Evolutionary conservation across 1,140 invertebrate genomes (phyloP).

Genomic region (Drosophila guanche): DNA sequence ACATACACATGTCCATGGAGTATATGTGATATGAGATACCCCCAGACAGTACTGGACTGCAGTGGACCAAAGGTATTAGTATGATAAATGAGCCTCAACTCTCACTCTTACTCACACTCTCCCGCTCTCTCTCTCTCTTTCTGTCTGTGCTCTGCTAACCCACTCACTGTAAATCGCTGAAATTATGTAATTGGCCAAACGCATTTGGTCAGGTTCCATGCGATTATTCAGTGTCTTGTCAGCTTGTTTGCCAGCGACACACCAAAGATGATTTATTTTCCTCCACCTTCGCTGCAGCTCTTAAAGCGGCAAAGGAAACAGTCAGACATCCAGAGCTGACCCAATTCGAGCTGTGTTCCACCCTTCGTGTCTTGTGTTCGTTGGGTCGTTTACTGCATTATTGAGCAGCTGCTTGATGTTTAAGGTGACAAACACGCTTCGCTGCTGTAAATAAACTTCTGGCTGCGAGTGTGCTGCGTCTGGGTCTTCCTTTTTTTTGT

Average conservation of each 20-base stretch:
- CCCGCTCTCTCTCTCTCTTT: no score
- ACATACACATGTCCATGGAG: constrained; percentile 11
- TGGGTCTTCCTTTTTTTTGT: background rate
- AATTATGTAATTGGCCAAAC: constrained; percentile 61
- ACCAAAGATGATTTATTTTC: constrained; percentile 37
- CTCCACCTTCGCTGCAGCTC: background rate
- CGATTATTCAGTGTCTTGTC: constrained; percentile 50
- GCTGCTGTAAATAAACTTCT: constrained; percentile 13
- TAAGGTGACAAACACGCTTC: constrained; percentile 5
- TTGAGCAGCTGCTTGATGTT: constrained; percentile 35
- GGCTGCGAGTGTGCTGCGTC: background rate
- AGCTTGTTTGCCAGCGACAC: constrained; percentile 28
- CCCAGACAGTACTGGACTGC: constrained; percentile 16
- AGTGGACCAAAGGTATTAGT: constrained; percentile 64
- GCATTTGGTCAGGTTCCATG: constrained; percentile 18
- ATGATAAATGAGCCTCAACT: constrained; percentile 65
- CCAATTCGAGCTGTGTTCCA: constrained; percentile 31
- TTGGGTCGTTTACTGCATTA: constrained; percentile 47
- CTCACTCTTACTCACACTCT: background rate
- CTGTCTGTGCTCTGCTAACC: constrained; percentile 32
- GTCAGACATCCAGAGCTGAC: constrained; percentile 20
- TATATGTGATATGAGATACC: constrained; percentile 30
- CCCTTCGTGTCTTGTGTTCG: background rate
- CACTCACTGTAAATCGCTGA: constrained; percentile 41
- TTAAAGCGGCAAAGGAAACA: background rate